Base-by-base conservation (phyloP, 2,113 vertebrate genomes). In the Scortum barcoo region DNA sequence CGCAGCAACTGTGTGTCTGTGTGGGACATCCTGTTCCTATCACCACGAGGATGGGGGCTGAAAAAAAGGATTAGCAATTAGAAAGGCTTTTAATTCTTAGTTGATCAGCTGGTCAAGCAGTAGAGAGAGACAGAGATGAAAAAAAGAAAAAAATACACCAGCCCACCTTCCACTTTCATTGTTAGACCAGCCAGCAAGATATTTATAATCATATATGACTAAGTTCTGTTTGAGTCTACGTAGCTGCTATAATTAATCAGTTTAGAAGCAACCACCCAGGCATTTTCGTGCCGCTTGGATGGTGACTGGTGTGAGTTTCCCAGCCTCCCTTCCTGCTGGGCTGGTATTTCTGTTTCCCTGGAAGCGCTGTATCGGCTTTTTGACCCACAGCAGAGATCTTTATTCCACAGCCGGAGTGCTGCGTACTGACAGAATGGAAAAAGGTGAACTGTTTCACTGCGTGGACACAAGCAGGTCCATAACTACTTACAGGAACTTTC, bases 281-380 rank as follows among this genome's bases (percentile, higher is more conserved):
- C 36, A 51, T 63, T 63, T 86, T 78, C 44, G 61, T 13, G 33
- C 83, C 44, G 3, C 74, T 78, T 53, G 40, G 62, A 68, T 57
- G 67, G 36, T 22, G 72, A 71, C 69, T 58, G 57, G 46, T 73
- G 71, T 77, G 50, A 58, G 50, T 77, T 86, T 88, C 76, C 73
- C 85, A 72, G 88, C 79, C 22, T 40, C 56, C 51, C 67, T 71
- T 80, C 81, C 81, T 60, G 80, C 85, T 79, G 81, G 76, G 70
- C 58, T 78, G 78, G 73, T 84, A 76, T 88, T 86, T 86, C 51
- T 74, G 46, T 83, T 76, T 79, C 81, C 80, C 78, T 83, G 72
- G 48, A 82, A 75, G 78, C 71, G 7, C 17, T 16, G 38, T 74
- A 60, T 89, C 33, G 42, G 78, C 60, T 61, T 73, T 83, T 81